These are phyloP conservation scores for Apamea sordens DNA, from an alignment of 2,888 invertebrate species.

Conservation along the genomic window DNA sequence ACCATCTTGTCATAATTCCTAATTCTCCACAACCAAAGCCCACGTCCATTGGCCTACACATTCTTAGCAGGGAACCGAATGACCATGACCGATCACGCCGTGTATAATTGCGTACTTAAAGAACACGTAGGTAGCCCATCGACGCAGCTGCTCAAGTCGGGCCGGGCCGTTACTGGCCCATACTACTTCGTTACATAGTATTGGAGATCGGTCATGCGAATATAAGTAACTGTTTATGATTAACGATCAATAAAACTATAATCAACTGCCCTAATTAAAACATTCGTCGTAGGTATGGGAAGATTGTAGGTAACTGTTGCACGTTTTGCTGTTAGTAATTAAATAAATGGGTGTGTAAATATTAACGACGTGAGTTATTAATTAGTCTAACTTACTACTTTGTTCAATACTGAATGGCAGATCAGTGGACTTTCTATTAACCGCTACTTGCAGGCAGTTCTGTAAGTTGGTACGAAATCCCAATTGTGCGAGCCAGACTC, in stretches of 20 bases:
- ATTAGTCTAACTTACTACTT: background rate
- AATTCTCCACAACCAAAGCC: background rate
- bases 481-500: background rate
- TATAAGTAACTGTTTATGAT: conserved; percentile 58
- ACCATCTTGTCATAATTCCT: too few relatives aligned
- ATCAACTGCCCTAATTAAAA: conserved; percentile 40
- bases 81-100: conserved; percentile 14
- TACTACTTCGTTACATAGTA: conserved; percentile 47
- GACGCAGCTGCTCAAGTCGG: conserved; percentile 58
- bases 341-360: conserved; percentile 16
- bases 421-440: background rate
- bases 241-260: conserved; percentile 35
- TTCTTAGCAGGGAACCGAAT: background rate
- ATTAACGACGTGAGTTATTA: background rate
- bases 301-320: background rate
- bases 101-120: conserved; percentile 40
- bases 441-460: background rate
- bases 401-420: background rate
- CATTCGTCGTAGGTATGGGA: conserved; percentile 13
- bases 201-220: conserved; percentile 59
- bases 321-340: conserved; percentile 13
- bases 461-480: background rate
- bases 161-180: conserved; percentile 59
- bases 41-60: background rate
- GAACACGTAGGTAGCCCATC: conserved; percentile 30